These are phyloP conservation scores for Apomyelois bistriatella DNA, from an alignment of 2,888 invertebrate species.

Conservation along the genomic window DNA sequence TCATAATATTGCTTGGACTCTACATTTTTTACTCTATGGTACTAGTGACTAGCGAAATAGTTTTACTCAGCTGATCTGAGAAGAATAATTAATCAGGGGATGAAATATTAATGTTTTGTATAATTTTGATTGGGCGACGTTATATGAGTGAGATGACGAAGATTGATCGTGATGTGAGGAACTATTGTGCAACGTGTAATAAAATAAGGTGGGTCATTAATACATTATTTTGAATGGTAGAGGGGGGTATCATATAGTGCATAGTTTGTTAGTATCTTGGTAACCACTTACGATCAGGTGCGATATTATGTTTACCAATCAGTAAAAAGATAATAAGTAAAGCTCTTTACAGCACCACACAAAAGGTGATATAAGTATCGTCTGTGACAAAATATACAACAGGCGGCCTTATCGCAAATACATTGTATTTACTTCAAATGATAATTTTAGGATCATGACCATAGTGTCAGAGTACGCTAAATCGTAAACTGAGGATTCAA, in stretches of 20 bases:
- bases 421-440: too few relatives aligned
- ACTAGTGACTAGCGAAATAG: constrained; percentile 4
- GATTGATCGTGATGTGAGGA: not conserved
- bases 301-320: too few relatives aligned
- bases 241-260: not conserved
- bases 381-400: too few relatives aligned
- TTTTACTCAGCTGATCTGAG: constrained; percentile 4
- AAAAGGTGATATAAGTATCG: too few relatives aligned
- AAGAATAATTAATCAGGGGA: constrained; percentile 6
- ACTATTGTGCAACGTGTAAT: not conserved
- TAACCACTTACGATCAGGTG: too few relatives aligned
- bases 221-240: not conserved
- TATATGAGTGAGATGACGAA: not conserved
- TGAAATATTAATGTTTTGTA: constrained; percentile 7
- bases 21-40: not conserved
- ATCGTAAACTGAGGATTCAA: too few relatives aligned
- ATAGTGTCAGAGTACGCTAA: too few relatives aligned
- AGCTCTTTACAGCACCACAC: too few relatives aligned
- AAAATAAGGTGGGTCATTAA: not conserved
- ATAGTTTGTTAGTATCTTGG: too few relatives aligned
- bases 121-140: not conserved
- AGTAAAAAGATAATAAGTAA: too few relatives aligned
- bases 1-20: not conserved
- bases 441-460: too few relatives aligned
- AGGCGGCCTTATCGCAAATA: too few relatives aligned